Evolutionary conservation across 2,797 vertebrate species (phyloP).

Genomic region (Clarias pachynema): DNA sequence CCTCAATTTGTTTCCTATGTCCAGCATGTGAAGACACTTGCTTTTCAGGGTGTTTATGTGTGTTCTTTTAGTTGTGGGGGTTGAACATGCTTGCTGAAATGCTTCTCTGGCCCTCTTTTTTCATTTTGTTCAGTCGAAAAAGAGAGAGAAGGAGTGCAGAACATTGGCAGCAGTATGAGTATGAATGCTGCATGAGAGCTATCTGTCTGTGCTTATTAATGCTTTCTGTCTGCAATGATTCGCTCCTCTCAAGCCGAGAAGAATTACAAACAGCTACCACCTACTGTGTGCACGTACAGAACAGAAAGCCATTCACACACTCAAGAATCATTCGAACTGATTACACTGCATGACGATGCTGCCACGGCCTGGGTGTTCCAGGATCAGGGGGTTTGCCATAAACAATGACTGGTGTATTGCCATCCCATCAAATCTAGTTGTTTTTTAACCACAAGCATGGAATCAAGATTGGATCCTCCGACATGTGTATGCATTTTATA

Average conservation of each 20-base stretch:
- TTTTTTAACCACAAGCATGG: conserved; percentile 13
- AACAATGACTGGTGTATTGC: conserved; percentile 1
- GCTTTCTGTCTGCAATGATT: conserved; percentile 29
- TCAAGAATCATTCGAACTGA: conserved; percentile 13
- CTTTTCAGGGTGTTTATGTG: conserved; percentile 26
- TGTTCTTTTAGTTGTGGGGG: conserved; percentile 28
- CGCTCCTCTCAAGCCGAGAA: conserved; percentile 25
- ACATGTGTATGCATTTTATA: conserved; percentile 7
- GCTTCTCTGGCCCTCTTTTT: not conserved
- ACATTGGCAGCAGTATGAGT: conserved; percentile 20
- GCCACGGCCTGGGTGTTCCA: conserved; percentile 19
- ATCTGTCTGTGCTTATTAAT: conserved; percentile 32
- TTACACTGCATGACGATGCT: conserved; percentile 20
- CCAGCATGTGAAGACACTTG: conserved; percentile 30
- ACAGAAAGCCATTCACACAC: conserved; percentile 21
- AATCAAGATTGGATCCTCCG: not conserved
- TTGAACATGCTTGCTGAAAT: conserved; percentile 8
- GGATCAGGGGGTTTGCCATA: not conserved
- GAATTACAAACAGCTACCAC: conserved; percentile 46
- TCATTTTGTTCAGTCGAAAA: conserved; percentile 45
- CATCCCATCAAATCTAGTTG: not conserved
- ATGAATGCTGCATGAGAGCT: conserved; percentile 35
- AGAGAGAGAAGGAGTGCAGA: conserved; percentile 33
- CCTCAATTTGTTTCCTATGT: conserved; percentile 40
- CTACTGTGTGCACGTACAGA: conserved; percentile 2